A percentile compares a stretch with the other conserved stretches of the same genome.
Conservation (phyloP, 2,797 vertebrate genomes). For the Falco novaeseelandiae region DNA sequence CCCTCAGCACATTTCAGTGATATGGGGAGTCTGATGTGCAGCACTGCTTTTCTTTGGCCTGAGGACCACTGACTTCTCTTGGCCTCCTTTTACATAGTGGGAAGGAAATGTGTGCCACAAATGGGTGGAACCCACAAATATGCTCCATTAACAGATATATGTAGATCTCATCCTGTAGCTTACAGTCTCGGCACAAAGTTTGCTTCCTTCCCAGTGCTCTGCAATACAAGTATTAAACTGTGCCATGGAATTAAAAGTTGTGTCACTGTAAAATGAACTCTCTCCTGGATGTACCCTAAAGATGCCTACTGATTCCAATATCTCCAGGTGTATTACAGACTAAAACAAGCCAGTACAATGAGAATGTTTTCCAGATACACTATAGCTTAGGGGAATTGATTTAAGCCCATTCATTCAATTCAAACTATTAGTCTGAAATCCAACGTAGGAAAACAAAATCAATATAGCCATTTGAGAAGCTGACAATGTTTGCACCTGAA, state of each 20-base stretch:
- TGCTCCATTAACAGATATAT: background rate
- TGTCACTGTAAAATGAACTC: background rate
- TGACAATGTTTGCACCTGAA: constrained; percentile 37
- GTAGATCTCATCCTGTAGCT: background rate
- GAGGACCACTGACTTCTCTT: background rate
- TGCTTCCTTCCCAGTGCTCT: background rate
- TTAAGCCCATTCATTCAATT: constrained; percentile 42
- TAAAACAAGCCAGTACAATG: background rate
- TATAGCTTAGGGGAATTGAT: background rate
- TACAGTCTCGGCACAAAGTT: background rate
- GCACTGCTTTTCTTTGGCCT: fast-evolving
- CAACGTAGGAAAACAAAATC: constrained; percentile 56
- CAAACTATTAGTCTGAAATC: constrained; percentile 57
- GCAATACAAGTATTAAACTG: background rate
- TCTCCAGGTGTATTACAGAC: background rate
- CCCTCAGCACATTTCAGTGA: background rate
- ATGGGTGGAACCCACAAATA: fast-evolving
- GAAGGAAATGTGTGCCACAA: background rate
- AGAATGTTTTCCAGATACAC: background rate
- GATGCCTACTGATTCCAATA: background rate
- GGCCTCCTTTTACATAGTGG: fast-evolving
- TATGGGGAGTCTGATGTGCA: too few relatives aligned
- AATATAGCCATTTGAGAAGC: constrained; percentile 54
- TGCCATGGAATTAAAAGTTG: background rate
- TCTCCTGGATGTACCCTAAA: background rate